Base-by-base conservation (phyloP, 1,140 invertebrate species). In the Drosophila biarmipes region DNA sequence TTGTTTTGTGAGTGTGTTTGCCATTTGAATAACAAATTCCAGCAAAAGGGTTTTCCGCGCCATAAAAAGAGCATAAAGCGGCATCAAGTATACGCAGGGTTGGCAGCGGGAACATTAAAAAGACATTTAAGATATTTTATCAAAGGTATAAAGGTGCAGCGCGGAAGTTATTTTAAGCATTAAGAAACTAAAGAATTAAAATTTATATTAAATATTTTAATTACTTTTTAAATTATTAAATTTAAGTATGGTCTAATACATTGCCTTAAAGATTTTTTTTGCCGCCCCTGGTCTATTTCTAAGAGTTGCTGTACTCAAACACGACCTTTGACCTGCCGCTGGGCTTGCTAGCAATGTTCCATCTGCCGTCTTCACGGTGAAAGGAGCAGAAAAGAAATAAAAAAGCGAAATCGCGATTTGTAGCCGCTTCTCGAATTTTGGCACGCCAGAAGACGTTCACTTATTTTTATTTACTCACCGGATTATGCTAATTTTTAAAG, bases 401-500 rank as follows among this genome's bases (percentile, higher is more conserved):
- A 73, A 51, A 49, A 63, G 66, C 37, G 35, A 78, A 73, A 73
- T 68, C 68, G 56, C 45, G 62, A 67, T 72, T 77, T 69, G 56
- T 45, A 56, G 74, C 40, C 55, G 59, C 24, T 31, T 46, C 51
- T 55, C 48, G 54, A 66, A 58, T 63, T 76, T 78, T 52, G 64
- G 68, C 61, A 82, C 61, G 58, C 62, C 58, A 69, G 17, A 68
- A 61, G 71, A 89, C 76, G 72, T 73, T 89, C 75, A 84, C 84
- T 89, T 89, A 84, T 89, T 89, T 89, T 89, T 89, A 84, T 89
- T 89, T 90, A 89, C 84, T 84, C 80, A 80, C 85, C 80, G 84
- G 84, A 90, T 89, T 89, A 89, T 89, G 84, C 85, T 89, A 89
- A 89, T 89, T 89, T 89, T 74, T 89, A 90, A 89, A 89, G 84